Evolutionary conservation across 2,797 vertebrate species (phyloP).

Genomic region (Pangasius larnaudii): DNA sequence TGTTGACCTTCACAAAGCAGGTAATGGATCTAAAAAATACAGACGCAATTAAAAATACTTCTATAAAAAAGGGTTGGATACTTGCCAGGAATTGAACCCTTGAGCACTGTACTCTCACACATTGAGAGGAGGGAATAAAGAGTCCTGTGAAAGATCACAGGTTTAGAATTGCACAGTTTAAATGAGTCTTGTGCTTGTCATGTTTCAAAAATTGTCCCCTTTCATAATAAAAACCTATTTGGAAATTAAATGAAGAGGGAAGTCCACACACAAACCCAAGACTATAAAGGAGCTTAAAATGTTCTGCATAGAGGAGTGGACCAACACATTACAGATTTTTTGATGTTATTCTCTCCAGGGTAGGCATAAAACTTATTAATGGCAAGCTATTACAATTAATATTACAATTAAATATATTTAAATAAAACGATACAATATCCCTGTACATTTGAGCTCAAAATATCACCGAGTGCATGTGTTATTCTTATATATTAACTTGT

Average conservation of each 20-base stretch:
- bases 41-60: conserved; percentile 1
- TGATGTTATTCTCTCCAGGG: background rate
- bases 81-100: conserved; percentile 4
- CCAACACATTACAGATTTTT: background rate
- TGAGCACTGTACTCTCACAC: background rate
- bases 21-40: conserved; percentile 13
- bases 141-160: conserved; percentile 6
- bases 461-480: background rate
- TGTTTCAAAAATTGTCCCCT: background rate
- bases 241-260: background rate
- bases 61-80: background rate
- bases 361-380: background rate
- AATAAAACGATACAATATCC: background rate
- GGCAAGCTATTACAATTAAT: background rate
- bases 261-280: background rate
- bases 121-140: conserved; percentile 13
- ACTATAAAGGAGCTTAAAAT: background rate
- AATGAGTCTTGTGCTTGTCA: background rate
- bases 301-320: background rate
- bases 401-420: background rate
- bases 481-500: background rate
- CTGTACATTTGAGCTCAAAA: background rate
- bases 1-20: background rate
- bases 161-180: background rate
- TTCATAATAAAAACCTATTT: background rate